A percentile compares a stretch with the other conserved stretches of the same genome.
Conservation (phyloP, 2,888 invertebrate species). For the Andrena dorsata region DNA sequence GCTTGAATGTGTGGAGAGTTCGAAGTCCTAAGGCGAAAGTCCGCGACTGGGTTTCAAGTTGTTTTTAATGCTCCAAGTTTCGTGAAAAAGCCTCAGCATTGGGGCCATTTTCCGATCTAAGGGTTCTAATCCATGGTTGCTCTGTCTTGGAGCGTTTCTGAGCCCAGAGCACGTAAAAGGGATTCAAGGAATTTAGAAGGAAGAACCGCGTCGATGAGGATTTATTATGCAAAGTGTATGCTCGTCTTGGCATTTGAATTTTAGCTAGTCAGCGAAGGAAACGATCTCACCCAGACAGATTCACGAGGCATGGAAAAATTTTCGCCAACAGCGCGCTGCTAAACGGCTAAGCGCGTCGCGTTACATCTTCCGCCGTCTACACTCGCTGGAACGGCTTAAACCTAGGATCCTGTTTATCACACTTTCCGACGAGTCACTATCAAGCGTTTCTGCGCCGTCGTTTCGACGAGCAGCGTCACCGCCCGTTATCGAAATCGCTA, state of each 20-base stretch:
- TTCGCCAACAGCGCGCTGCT: not conserved
- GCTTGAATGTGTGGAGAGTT: too few relatives aligned
- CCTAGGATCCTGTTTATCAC: constrained; percentile 7
- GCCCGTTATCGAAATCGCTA: constrained; percentile 13
- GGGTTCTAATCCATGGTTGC: too few relatives aligned
- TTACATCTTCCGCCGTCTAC: not conserved
- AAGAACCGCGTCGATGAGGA: not conserved
- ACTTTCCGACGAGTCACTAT: not conserved
- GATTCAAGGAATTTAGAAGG: not conserved
- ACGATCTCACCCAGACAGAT: constrained; percentile 1
- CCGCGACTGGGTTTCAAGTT: too few relatives aligned
- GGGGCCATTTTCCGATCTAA: too few relatives aligned
- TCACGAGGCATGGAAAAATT: constrained; percentile 23
- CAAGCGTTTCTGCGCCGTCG: constrained; percentile 15
- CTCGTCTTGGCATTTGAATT: not conserved
- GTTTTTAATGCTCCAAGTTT: too few relatives aligned
- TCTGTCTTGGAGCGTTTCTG: too few relatives aligned
- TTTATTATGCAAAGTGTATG: not conserved
- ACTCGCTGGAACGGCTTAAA: not conserved
- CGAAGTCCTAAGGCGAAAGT: too few relatives aligned
- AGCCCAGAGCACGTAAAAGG: too few relatives aligned
- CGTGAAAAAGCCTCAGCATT: too few relatives aligned
- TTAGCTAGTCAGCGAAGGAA: not conserved
- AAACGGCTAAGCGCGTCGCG: not conserved
- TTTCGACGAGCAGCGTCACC: not conserved